Evolutionary conservation across 1,140 invertebrate genomes (phyloP).

Genomic region (Dreissena polymorpha): DNA sequence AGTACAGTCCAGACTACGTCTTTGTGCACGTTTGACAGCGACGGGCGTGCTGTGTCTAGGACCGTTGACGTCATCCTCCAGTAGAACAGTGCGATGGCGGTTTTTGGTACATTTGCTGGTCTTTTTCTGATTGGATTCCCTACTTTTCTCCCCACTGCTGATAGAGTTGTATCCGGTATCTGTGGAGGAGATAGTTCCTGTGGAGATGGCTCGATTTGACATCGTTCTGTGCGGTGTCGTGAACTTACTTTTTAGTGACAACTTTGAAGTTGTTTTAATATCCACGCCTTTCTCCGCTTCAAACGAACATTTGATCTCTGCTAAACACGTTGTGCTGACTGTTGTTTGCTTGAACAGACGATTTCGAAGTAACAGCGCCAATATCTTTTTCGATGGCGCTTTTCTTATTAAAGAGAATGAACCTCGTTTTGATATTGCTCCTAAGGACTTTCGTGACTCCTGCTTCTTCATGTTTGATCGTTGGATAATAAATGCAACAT

Average conservation of each 20-base stretch:
- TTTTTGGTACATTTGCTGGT: neutral
- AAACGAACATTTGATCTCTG: neutral
- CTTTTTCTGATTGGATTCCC: too few relatives aligned
- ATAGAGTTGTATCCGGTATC: slow-evolving; percentile 44
- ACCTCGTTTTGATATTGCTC: neutral
- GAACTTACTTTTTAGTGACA: slow-evolving; percentile 35
- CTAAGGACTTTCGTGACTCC: neutral
- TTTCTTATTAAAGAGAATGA: neutral
- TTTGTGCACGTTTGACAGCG: neutral
- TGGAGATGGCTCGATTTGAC: slow-evolving; percentile 15
- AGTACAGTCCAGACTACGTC: neutral
- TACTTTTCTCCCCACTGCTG: neutral
- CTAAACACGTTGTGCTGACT: neutral
- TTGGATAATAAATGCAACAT: slow-evolving; percentile 23
- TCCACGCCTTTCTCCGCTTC: neutral
- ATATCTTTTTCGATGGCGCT: neutral
- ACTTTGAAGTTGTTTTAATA: neutral
- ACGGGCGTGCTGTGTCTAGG: slow-evolving; percentile 50
- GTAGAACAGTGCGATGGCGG: neutral
- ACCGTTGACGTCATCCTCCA: neutral
- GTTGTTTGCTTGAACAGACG: neutral
- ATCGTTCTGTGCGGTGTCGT: neutral
- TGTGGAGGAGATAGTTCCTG: slow-evolving; percentile 31
- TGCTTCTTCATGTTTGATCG: slow-evolving; percentile 6
- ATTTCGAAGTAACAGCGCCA: neutral